These are phyloP conservation scores for Heterodera schachtii DNA, from an alignment of 1,140 invertebrate species.

Conservation along the genomic window DNA sequence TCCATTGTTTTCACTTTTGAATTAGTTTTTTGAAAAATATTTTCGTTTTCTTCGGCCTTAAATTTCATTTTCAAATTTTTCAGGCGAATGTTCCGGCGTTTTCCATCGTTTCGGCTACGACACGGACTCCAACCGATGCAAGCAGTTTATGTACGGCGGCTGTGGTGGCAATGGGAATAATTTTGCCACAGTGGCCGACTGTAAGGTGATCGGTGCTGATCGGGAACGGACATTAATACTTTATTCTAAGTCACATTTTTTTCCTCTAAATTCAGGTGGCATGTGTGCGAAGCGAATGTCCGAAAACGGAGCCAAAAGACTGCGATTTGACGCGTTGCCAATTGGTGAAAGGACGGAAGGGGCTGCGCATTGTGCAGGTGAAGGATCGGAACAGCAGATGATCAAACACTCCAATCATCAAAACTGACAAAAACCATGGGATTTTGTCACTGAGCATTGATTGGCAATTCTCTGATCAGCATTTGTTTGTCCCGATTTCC, in stretches of 20 bases:
- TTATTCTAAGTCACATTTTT: too few relatives aligned
- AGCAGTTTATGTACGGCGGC: conserved; percentile 57
- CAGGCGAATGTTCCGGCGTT: conserved; percentile 57
- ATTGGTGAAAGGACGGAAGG: conserved; percentile 56
- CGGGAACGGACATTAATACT: too few relatives aligned
- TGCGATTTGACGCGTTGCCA: conserved; percentile 59
- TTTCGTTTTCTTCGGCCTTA: too few relatives aligned
- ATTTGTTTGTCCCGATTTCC: too few relatives aligned
- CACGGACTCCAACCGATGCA: conserved; percentile 48
- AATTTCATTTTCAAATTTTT: too few relatives aligned
- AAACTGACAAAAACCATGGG: too few relatives aligned
- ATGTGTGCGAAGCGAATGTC: conserved; percentile 36
- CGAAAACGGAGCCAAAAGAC: conserved; percentile 43
- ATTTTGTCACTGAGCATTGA: too few relatives aligned
- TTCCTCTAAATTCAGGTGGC: not conserved
- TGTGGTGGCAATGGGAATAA: conserved; percentile 62
- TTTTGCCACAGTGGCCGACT: conserved; percentile 56
- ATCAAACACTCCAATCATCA: too few relatives aligned
- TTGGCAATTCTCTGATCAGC: too few relatives aligned
- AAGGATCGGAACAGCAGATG: not conserved
- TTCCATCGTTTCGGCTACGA: conserved; percentile 61
- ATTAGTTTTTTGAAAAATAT: too few relatives aligned
- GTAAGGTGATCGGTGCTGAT: conserved; percentile 25
- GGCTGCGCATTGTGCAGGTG: conserved; percentile 62
- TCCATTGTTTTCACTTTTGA: too few relatives aligned